These are phyloP conservation scores for Limonius californicus DNA, from an alignment of 1,140 invertebrate genomes.

Conservation along the genomic window DNA sequence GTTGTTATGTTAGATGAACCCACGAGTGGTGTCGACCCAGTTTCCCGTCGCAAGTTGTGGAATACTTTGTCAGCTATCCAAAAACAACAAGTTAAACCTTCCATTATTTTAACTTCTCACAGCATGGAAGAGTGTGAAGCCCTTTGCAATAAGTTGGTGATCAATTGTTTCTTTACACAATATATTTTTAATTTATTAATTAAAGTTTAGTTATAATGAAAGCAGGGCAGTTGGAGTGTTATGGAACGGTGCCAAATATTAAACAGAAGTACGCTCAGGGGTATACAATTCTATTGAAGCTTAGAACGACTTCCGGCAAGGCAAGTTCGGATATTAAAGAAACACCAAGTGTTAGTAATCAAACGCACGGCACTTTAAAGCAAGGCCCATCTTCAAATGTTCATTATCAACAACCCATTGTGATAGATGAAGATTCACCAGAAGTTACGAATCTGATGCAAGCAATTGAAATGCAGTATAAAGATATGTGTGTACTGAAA, in stretches of 20 bases:
- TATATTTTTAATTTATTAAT: too few species aligned
- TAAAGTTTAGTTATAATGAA: constrained; percentile 78
- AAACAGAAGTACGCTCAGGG: constrained; percentile 49
- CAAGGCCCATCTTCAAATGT: too few species aligned
- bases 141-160: constrained; percentile 75
- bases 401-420: too few species aligned
- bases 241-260: constrained; percentile 49
- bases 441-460: too few species aligned
- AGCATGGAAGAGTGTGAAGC: constrained; percentile 86
- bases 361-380: too few species aligned
- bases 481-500: too few species aligned
- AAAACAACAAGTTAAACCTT: constrained; percentile 68
- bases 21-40: constrained; percentile 69
- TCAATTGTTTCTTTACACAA: too few species aligned
- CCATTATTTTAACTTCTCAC: constrained; percentile 60
- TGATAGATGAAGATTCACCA: too few species aligned
- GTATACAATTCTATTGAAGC: constrained; percentile 50
- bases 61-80: constrained; percentile 63
- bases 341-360: too few species aligned
- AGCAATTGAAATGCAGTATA: too few species aligned
- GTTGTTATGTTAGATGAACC: constrained; percentile 85
- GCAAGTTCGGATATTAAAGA: too few species aligned
- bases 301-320: too few species aligned
- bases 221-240: constrained; percentile 60
- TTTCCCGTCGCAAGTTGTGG: constrained; percentile 75